Conservation (phyloP, 2,113 vertebrate species). For the Melospiza melodia region DNA sequence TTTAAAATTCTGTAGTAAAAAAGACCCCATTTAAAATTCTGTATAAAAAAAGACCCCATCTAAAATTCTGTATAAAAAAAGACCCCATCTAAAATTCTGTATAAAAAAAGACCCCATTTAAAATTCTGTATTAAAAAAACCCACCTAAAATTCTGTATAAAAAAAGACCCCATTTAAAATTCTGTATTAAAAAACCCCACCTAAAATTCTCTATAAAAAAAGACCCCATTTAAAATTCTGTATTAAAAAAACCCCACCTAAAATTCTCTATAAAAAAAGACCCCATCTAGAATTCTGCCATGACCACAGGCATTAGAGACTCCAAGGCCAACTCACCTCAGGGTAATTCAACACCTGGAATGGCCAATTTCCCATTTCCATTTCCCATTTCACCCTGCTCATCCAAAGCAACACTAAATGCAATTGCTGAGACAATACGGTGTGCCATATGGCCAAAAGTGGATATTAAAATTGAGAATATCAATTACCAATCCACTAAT, state of each 20-base stretch:
- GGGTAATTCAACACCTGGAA: not conserved
- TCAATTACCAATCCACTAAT: constrained; percentile 81
- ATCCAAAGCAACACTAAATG: not conserved
- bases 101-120: too few relatives aligned
- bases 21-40: not conserved
- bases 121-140: too few relatives aligned
- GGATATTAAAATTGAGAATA: constrained; percentile 77
- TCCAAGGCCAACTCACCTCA: not conserved
- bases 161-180: not conserved
- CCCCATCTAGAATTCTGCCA: not conserved
- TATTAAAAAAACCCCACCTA: too few relatives aligned
- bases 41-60: too few relatives aligned
- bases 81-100: not conserved
- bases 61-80: not conserved
- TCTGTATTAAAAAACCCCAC: not conserved
- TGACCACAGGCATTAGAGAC: not conserved
- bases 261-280: not conserved
- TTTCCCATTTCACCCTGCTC: not conserved
- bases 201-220: not conserved
- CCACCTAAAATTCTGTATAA: too few relatives aligned
- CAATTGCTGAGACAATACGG: constrained; percentile 40
- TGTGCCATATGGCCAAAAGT: constrained; percentile 73
- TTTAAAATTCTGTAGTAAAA: too few relatives aligned
- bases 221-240: not conserved
- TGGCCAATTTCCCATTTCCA: not conserved